Evolutionary conservation across 2,888 invertebrate genomes (phyloP).

Genomic region (Xestobium rufovillosum): DNA sequence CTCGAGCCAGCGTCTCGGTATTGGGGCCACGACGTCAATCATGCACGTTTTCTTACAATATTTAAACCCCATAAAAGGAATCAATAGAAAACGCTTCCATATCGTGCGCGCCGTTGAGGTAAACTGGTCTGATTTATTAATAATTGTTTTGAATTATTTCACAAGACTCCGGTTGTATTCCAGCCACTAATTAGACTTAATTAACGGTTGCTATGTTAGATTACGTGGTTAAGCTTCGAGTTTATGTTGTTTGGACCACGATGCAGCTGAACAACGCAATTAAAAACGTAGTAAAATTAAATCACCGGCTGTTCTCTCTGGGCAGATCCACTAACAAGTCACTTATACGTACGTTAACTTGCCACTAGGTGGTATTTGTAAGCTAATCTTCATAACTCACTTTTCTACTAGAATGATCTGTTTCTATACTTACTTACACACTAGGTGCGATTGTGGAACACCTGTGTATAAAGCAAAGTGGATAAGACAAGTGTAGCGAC

Average conservation of each 20-base stretch:
- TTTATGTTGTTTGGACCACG: conserved; percentile 4
- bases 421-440: no score
- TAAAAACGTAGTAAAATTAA: no score
- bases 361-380: no score
- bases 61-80: conserved; percentile 9
- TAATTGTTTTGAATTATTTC: conserved; percentile 25
- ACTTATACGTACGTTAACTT: no score
- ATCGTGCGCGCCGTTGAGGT: conserved; percentile 10
- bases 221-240: no score
- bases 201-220: conserved; percentile 20
- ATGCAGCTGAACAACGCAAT: conserved; percentile 10
- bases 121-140: conserved; percentile 22
- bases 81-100: conserved; percentile 13
- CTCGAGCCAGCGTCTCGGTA: conserved; percentile 15
- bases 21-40: conserved; percentile 20
- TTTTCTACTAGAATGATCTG: no score
- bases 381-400: no score
- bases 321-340: no score
- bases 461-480: no score
- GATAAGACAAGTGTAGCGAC: no score
- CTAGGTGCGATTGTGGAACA: no score
- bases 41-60: conserved; percentile 19
- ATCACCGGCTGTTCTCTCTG: no score
- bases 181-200: conserved; percentile 23
- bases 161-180: conserved; percentile 18